Percentiles rank a stretch among this genome's conserved stretches.
These are phyloP conservation scores for Xiphorhynchus elegans DNA, from an alignment of 2,113 vertebrate genomes.

Conservation along the genomic window DNA sequence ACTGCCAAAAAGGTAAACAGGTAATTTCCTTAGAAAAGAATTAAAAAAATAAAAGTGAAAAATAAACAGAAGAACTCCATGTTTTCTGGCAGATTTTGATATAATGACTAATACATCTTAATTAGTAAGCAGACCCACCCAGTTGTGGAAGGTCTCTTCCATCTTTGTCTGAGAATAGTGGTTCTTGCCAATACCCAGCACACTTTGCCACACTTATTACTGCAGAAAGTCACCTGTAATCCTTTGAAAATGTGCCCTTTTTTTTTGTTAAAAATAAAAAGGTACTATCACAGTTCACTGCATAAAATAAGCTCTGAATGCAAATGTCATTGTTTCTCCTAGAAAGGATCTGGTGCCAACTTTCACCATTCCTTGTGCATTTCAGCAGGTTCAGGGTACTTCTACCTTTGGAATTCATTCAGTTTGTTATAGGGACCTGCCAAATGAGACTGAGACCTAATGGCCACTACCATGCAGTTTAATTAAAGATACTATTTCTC, in stretches of 20 bases:
- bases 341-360: background rate
- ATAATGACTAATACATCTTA: background rate
- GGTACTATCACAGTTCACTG: background rate
- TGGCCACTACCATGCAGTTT: background rate
- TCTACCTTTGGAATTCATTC: background rate
- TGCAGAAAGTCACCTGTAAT: background rate
- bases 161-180: background rate
- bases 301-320: background rate
- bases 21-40: background rate
- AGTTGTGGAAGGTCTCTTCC: background rate
- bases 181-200: background rate
- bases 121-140: background rate
- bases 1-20: background rate
- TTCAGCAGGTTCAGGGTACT: background rate
- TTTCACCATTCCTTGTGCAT: background rate
- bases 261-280: background rate
- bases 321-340: background rate
- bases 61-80: background rate
- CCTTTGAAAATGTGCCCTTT: background rate
- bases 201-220: background rate
- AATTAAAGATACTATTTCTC: background rate
- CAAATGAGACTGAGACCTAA: background rate
- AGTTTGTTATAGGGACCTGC: background rate
- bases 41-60: background rate
- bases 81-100: background rate